Base-by-base conservation (phyloP, 2,797 vertebrate species). In the Microctenopoma lineatum region DNA sequence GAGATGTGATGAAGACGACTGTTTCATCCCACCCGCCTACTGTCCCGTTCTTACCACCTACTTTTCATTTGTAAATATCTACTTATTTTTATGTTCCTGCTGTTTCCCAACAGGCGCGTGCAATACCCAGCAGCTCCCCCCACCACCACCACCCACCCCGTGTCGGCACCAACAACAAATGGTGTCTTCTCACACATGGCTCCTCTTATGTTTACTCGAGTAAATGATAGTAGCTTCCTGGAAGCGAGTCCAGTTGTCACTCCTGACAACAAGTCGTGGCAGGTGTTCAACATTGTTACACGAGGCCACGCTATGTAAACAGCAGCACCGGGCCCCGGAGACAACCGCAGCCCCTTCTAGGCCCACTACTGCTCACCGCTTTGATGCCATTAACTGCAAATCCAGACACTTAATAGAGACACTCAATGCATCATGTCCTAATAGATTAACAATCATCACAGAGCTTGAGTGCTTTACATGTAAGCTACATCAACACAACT, bases 261-360 rank as follows among this genome's bases (percentile, higher is more conserved):
- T 56, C 9, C 45, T 61, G 69, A 59, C 68, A 27, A 62, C 56
- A 73, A 46, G 70, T 62, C 36, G 82, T 73, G 59, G 84, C 88
- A 90, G 88, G 81, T 84, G 89, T 77, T 80, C 42, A 52, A 62
- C 27, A 41, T 66, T 82, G 82, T 85, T 71, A 70, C 59, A 71
- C 51, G 45, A 63, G 2, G 21, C 66, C 74, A 81, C 66, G 59
- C 64, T 73, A 67, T 61, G 67, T 74, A 70, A 83, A 84, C 78
- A 68, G 53, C 59, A 51, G 54, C 53, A 46, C 9, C 8, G 12
- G 63, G 27, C 46, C 11, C 56, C 16, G 7, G 46, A 62, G 44
- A 67, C 53, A 41, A 65, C 57, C 54, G 66, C 74, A 77, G 70
- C 87, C 87, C 70, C 80, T 81, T 81, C 64, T 32, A 32, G 29